phyloP scores from a whole-genome alignment of 2,888 invertebrate genomes.

The Nymphalis c-album region DNA sequence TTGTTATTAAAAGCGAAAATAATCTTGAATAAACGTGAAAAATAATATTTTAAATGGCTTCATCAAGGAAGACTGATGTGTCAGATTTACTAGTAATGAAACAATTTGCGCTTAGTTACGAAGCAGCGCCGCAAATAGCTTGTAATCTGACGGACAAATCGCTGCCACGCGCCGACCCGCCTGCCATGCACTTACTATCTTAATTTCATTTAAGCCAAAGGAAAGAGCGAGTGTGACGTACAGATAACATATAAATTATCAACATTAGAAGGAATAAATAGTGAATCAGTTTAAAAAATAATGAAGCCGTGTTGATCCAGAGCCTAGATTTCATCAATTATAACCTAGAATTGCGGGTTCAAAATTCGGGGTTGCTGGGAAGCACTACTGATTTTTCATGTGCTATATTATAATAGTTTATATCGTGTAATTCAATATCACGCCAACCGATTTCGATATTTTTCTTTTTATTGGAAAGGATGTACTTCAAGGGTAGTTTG shows the following conservation, averaged over 20 bases:
- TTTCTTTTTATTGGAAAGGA: too few relatives aligned
- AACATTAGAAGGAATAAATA: neutral
- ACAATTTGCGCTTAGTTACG: slow-evolving; percentile 34
- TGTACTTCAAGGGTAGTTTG: too few relatives aligned
- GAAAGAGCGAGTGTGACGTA: slow-evolving; percentile 13
- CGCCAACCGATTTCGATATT: too few relatives aligned
- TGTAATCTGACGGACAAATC: slow-evolving; percentile 28
- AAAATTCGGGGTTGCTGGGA: too few relatives aligned
- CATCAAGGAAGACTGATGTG: slow-evolving; percentile 25
- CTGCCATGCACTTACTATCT: slow-evolving; percentile 6
- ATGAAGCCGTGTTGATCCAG: too few relatives aligned
- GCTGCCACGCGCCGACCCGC: slow-evolving; percentile 20
- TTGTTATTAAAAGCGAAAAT: neutral
- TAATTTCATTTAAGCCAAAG: slow-evolving; percentile 15
- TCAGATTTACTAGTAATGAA: slow-evolving; percentile 38
- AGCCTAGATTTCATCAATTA: too few relatives aligned
- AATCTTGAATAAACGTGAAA: slow-evolving; percentile 3
- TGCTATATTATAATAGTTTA: too few relatives aligned
- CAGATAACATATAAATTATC: slow-evolving; percentile 1
- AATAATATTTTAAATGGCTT: slow-evolving; percentile 19
- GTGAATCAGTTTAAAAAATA: too few relatives aligned
- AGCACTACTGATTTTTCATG: too few relatives aligned
- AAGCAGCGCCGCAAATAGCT: slow-evolving; percentile 26
- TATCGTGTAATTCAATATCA: too few relatives aligned
- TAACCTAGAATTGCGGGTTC: too few relatives aligned